Evolutionary conservation across 2,797 vertebrate genomes (phyloP).

Genomic region (Parambassis ranga): DNA sequence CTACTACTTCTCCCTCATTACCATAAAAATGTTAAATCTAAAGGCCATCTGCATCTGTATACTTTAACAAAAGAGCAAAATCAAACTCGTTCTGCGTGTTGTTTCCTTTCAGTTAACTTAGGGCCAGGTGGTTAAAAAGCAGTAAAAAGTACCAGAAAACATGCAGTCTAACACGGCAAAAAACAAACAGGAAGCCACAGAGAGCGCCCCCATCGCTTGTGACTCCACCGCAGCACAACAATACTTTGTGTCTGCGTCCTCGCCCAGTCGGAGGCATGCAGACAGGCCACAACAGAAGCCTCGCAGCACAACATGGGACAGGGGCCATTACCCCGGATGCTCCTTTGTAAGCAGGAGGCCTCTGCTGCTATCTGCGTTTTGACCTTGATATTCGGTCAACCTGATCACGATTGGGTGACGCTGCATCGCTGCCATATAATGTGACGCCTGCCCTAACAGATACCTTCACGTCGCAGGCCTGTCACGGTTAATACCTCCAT

Average conservation of each 20-base stretch:
- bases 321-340: slow-evolving; percentile 32
- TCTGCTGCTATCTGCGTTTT: slow-evolving; percentile 14
- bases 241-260: slow-evolving; percentile 35
- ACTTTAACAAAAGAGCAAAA: no score
- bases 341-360: slow-evolving; percentile 9
- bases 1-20: no score
- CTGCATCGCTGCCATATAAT: no score
- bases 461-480: background rate
- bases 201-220: slow-evolving; percentile 17
- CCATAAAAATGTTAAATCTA: no score
- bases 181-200: slow-evolving; percentile 54
- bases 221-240: slow-evolving; percentile 37
- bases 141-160: slow-evolving; percentile 28
- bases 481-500: no score
- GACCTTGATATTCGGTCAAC: slow-evolving; percentile 18
- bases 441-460: no score
- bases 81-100: no score
- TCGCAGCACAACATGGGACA: slow-evolving; percentile 22
- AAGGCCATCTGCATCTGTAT: no score
- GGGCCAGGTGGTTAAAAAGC: slow-evolving; percentile 28
- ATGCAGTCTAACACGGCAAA: slow-evolving; percentile 29
- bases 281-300: slow-evolving; percentile 54
- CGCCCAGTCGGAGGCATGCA: slow-evolving; percentile 41
- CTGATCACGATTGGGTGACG: no score
- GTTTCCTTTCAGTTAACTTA: background rate